These are phyloP conservation scores for Melanotaenia trifasciata DNA, from an alignment of 2,797 vertebrate genomes.

Conservation along the genomic window DNA sequence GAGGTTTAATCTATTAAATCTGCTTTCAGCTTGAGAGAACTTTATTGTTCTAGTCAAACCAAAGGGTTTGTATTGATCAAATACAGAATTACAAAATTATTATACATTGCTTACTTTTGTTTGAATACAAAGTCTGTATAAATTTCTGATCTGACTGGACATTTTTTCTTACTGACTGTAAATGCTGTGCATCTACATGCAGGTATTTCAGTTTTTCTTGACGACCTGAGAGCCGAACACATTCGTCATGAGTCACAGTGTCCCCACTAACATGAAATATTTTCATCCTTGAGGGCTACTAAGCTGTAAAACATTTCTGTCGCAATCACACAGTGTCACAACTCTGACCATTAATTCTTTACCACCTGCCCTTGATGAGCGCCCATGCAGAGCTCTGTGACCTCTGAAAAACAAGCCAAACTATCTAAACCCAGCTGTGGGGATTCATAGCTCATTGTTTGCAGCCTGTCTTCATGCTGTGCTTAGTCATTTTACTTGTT, in stretches of 20 bases:
- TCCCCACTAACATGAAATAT: conserved; percentile 41
- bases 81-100: neutral
- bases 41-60: no score
- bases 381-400: conserved; percentile 20
- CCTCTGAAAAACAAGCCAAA: conserved; percentile 28
- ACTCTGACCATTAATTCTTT: conserved; percentile 38
- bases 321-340: conserved; percentile 16
- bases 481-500: neutral
- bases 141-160: neutral
- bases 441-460: neutral
- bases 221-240: conserved; percentile 8
- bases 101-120: neutral
- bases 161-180: neutral
- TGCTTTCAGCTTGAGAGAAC: no score
- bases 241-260: conserved; percentile 4
- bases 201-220: neutral
- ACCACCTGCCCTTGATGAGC: conserved; percentile 39
- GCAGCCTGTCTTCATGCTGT: neutral
- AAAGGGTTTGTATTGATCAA: neutral
- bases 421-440: neutral
- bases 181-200: neutral
- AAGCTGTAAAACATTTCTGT: conserved; percentile 56
- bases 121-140: neutral
- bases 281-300: conserved; percentile 44
- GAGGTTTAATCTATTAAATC: no score